Percentiles rank a stretch among this genome's conserved stretches.
phyloP scores from a whole-genome alignment of 2,888 invertebrate species.

The Nomada fucata region DNA sequence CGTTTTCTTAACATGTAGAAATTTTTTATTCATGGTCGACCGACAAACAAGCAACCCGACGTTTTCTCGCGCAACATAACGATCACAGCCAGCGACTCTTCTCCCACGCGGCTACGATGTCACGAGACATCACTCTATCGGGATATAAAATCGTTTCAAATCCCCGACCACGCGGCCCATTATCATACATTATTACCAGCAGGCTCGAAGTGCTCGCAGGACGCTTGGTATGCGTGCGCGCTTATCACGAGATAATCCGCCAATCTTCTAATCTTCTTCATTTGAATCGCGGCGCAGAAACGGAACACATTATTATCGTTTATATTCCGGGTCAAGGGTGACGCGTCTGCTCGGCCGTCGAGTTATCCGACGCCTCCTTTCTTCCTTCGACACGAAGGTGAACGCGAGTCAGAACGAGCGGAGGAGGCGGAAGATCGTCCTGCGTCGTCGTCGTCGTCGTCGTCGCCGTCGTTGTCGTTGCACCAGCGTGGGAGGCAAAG shows the following conservation, averaged over 20 bases:
- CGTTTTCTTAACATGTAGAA: no score
- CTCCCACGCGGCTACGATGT: conserved; percentile 41
- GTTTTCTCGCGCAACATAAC: not conserved
- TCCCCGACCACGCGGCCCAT: conserved; percentile 49
- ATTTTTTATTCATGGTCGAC: no score
- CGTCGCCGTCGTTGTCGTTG: not conserved
- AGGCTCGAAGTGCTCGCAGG: conserved; percentile 39
- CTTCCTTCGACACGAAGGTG: conserved; percentile 37
- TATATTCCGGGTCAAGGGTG: conserved; percentile 69
- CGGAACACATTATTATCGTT: conserved; percentile 64
- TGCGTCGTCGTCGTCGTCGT: not conserved
- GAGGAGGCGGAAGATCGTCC: conserved; percentile 10
- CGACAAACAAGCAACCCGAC: not conserved
- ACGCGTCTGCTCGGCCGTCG: conserved; percentile 25
- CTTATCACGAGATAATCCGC: conserved; percentile 61
- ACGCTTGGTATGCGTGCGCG: conserved; percentile 47
- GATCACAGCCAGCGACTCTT: conserved; percentile 7
- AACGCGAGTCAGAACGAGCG: conserved; percentile 14
- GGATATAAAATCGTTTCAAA: conserved; percentile 47
- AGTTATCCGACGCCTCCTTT: conserved; percentile 38
- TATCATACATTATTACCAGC: conserved; percentile 35
- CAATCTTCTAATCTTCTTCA: conserved; percentile 68
- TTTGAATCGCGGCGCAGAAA: conserved; percentile 66
- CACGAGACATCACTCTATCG: conserved; percentile 38
- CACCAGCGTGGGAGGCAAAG: not conserved